A percentile compares a stretch with the other conserved stretches of the same genome.
phyloP scores from a whole-genome alignment of 2,797 vertebrate species.

The Naso thynnoides region DNA sequence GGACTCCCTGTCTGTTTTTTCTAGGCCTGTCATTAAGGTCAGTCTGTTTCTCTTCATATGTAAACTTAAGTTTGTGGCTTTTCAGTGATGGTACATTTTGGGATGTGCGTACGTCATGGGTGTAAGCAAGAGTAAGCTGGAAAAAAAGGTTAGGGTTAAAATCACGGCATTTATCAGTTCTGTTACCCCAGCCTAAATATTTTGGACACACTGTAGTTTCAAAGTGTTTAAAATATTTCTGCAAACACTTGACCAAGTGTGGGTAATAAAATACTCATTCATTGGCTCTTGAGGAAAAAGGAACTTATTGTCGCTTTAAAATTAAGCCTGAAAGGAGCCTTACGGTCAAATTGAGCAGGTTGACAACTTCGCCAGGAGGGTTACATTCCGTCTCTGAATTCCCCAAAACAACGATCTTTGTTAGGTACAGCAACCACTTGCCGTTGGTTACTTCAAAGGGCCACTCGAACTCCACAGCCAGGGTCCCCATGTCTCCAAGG shows the following conservation, averaged over 20 bases:
- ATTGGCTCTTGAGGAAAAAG: neutral
- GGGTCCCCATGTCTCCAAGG: constrained; percentile 85
- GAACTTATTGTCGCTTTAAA: neutral
- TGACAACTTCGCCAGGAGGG: constrained; percentile 86
- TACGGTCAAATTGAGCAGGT: constrained; percentile 91
- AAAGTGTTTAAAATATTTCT: neutral
- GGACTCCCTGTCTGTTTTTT: neutral
- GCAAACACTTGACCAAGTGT: too few relatives aligned
- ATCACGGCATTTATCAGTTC: too few relatives aligned
- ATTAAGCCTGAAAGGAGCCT: constrained; percentile 63
- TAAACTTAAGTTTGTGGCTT: neutral
- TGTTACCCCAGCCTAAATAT: neutral
- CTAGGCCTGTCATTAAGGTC: constrained; percentile 5
- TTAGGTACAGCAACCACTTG: constrained; percentile 98
- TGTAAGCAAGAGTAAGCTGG: neutral
- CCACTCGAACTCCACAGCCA: constrained; percentile 92
- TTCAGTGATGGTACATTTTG: constrained; percentile 23
- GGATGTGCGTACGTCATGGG: constrained; percentile 11
- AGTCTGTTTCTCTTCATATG: constrained; percentile 9
- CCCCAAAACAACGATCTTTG: constrained; percentile 84
- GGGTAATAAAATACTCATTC: neutral
- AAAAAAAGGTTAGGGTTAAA: too few relatives aligned
- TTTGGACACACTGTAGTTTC: neutral
- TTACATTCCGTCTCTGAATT: constrained; percentile 82
- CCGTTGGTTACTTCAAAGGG: constrained; percentile 91